Evolutionary conservation across 1,140 invertebrate species (phyloP), one percentile per base, ranked within the genome.

Genomic region (Sitodiplosis mosellana): DNA sequence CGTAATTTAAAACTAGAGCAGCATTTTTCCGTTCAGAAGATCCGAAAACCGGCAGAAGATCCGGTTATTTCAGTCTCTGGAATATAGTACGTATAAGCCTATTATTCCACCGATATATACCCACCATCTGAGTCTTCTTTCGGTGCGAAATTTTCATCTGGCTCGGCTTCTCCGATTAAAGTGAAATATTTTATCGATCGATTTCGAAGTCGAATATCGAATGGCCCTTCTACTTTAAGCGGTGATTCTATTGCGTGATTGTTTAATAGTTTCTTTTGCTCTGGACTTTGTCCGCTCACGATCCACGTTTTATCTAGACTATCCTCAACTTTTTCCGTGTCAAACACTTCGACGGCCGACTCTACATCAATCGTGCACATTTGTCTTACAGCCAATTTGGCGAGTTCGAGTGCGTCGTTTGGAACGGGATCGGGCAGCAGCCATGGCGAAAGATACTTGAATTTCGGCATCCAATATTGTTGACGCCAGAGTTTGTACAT

Each of bases 391-490:
- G 90, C 90, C 21, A 93, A 49, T 56, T 77, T 78, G 0, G 92
- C 90, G n/a, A 97, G 59, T 63, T 88, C 80, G 7, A 83, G 66
- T 1, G 74, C 67, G 58, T 92, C 80, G 54, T 69, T 71, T 2
- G 87, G 84, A 27, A 86, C 52, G 1, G 77, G 71, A 33, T 77
- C 70, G 1, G 92, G 87, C 37, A 94, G 59, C 1, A 78, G 76
- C 78, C 86, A 98, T 2, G 94, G 94, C 53, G 87, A 90, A 0
- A 82, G 61, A 63, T 96, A 81, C 58, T 80, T 87, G 57, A 98
- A 90, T 65, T 98, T 98, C 3, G 93, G 91, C 80, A 95, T 83
- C 95, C 95, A 99, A 59, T 98, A 99, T 71, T 89, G 78, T 83
- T 97, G 92, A 42, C 90, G 72, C 70, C 79, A 81, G 59, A 78